Base-by-base conservation (phyloP, 2,888 invertebrate species). In the Galeruca laticollis region DNA sequence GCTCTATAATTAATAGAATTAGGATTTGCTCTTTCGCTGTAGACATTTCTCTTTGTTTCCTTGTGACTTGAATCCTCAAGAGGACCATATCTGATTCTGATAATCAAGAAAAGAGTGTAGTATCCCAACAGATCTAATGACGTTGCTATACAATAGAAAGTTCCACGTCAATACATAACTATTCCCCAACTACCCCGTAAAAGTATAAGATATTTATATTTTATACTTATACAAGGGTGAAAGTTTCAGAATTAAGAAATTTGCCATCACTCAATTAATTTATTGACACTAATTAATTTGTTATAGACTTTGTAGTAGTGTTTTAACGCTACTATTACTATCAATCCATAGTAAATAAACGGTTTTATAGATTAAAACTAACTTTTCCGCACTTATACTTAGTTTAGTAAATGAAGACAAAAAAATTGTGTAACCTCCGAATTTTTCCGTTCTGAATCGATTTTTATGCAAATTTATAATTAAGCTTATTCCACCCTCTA, bases 1-100 rank as follows among this genome's bases (percentile, higher is more conserved):
- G 69, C 60, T 73, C 69, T 68, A 68, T 76, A 78, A 78, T 78
- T 78, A 76, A 78, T 78, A 76, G 76, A 78, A 78, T 78, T 77
- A 76, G 75, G 77, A 73, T 78, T 76, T 75, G 77, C 76, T 75
- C 76, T 78, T 76, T 70, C 70, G 69, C 59, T 74, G 75, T 68
- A 69, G 68, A 73, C 60, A 61, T 61, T 69, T 66, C 64, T 61
- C 70, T 73, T 64, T 71, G 56, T 64, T 65, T 60, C 54, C 54
- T 68, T 71, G 71, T 69, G 73, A 71, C 69, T 66, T 21, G 72
- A 75, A 73, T 73, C 70, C 74, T 68, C 74, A 63, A 66, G 71
- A 73, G 73, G 66, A 68, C 70, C 69, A 71, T 73, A 71, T 69
- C 73, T 71, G 70, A 73, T 71, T 69, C 70, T 57, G 70, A 71